These are phyloP conservation scores for Escarpia spicata DNA, from an alignment of 2,888 invertebrate genomes.

Conservation along the genomic window DNA sequence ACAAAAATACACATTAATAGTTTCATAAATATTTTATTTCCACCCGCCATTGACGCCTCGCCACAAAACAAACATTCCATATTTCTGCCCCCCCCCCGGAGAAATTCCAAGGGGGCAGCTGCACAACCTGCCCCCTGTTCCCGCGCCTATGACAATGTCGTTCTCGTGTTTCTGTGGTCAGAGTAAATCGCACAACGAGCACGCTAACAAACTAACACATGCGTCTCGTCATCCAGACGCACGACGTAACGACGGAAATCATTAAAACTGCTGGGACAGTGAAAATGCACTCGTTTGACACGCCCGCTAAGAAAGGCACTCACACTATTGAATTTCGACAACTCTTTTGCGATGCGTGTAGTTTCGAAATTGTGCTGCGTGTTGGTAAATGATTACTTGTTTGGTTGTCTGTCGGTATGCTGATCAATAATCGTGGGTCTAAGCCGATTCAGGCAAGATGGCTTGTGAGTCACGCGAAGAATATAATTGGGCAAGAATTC, in stretches of 20 bases:
- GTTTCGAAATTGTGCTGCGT: conserved; percentile 13
- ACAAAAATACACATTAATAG: too few relatives aligned
- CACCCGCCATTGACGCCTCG: too few relatives aligned
- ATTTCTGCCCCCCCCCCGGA: too few relatives aligned
- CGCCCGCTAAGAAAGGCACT: background rate
- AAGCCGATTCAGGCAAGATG: background rate
- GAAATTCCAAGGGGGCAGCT: too few relatives aligned
- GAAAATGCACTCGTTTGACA: too few relatives aligned
- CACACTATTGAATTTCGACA: conserved; percentile 13
- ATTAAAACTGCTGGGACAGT: background rate
- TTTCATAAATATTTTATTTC: too few relatives aligned
- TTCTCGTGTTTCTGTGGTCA: background rate
- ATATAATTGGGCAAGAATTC: background rate
- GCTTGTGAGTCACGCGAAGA: background rate
- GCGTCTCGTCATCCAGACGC: background rate
- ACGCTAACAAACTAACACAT: background rate
- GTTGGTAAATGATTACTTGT: background rate
- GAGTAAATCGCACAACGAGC: background rate
- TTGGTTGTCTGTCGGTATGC: background rate
- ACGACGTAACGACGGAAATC: background rate
- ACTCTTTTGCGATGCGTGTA: background rate
- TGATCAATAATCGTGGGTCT: background rate
- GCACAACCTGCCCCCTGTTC: background rate
- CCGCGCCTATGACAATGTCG: background rate
- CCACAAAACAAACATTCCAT: too few relatives aligned